phyloP scores from a whole-genome alignment of 2,888 invertebrate species.

The Noctua comes region DNA sequence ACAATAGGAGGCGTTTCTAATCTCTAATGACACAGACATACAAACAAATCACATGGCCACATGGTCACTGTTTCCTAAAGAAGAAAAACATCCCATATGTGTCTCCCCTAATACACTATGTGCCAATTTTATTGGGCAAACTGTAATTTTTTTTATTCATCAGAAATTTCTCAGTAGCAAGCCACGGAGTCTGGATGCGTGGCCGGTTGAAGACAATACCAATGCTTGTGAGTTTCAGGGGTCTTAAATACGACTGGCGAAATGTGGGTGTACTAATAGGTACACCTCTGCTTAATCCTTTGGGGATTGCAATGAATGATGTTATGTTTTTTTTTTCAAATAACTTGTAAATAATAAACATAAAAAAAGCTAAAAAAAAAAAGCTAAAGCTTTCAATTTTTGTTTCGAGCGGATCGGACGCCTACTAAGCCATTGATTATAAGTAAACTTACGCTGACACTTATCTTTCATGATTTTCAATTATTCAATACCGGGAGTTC shows the following conservation, averaged over 20 bases:
- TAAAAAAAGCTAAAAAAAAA: too few relatives aligned
- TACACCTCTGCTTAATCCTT: not conserved
- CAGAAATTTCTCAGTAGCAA: not conserved
- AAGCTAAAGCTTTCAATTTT: too few relatives aligned
- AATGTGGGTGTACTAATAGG: not conserved
- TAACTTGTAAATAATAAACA: not conserved
- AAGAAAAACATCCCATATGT: constrained; percentile 5
- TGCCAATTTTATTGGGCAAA: constrained; percentile 13
- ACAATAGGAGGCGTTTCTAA: constrained; percentile 49
- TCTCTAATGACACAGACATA: constrained; percentile 39
- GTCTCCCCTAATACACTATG: not conserved
- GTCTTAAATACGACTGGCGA: not conserved
- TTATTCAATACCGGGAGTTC: too few relatives aligned
- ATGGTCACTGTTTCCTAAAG: constrained; percentile 23
- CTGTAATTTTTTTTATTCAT: not conserved
- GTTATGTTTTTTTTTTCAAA: not conserved
- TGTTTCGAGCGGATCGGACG: too few relatives aligned
- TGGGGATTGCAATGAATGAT: not conserved
- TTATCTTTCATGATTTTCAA: too few relatives aligned
- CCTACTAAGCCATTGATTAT: too few relatives aligned
- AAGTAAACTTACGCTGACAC: too few relatives aligned
- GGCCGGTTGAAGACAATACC: not conserved
- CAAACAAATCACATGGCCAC: constrained; percentile 41
- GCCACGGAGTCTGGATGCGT: not conserved
- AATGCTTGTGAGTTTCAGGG: not conserved